phyloP scores from a whole-genome alignment of 2,797 vertebrate genomes.

The Manis javanica region DNA sequence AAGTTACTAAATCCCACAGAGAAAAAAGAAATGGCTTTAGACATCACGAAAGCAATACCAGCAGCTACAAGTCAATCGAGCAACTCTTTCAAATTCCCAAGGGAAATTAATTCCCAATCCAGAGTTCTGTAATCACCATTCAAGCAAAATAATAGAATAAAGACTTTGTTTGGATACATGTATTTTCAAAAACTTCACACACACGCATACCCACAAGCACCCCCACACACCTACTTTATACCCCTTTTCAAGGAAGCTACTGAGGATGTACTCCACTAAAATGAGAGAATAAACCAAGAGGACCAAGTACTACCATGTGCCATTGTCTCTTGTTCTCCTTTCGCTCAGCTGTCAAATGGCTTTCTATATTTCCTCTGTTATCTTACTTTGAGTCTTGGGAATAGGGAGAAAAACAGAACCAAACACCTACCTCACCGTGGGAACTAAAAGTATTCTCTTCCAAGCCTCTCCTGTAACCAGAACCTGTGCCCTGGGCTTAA shows the following conservation, averaged over 20 bases:
- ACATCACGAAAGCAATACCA: background rate
- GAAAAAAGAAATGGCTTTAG: background rate
- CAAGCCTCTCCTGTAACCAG: background rate
- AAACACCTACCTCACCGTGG: background rate
- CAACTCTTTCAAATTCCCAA: background rate
- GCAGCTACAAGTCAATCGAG: background rate
- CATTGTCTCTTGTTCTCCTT: background rate
- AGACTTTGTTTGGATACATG: background rate
- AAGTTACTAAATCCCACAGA: background rate
- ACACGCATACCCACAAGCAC: background rate
- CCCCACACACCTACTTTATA: background rate
- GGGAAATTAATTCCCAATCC: background rate
- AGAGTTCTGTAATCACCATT: background rate
- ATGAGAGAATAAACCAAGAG: background rate
- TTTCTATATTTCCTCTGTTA: background rate
- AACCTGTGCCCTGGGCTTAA: background rate
- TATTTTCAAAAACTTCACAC: background rate
- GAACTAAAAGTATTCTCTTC: background rate
- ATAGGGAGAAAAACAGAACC: background rate
- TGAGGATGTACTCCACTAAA: background rate
- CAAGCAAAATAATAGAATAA: background rate
- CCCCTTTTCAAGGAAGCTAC: background rate
- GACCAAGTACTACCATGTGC: background rate
- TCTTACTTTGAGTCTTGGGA: background rate
- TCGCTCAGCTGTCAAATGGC: background rate